phyloP scores from a whole-genome alignment of 2,113 vertebrate genomes.

The Lethenteron camtschaticum region DNA sequence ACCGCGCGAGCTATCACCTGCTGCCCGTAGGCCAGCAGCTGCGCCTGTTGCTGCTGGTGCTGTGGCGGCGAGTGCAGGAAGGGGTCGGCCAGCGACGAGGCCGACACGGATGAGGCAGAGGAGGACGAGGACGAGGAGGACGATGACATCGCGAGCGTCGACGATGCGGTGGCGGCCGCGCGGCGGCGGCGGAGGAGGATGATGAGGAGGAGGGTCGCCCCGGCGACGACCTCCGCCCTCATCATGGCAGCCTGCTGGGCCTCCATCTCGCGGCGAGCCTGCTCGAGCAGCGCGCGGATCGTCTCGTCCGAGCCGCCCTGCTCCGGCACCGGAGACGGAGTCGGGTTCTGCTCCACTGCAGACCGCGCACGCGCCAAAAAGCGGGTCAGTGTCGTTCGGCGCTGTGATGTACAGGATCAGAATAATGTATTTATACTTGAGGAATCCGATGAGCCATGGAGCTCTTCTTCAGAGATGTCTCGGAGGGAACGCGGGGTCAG shows the following conservation, averaged over 20 bases:
- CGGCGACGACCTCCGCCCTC: slow-evolving; percentile 43
- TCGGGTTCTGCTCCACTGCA: slow-evolving; percentile 3
- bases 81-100: slow-evolving; percentile 22
- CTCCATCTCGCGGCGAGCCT: slow-evolving; percentile 83
- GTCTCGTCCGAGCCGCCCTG: slow-evolving; percentile 61
- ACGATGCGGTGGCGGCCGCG: slow-evolving; percentile 40
- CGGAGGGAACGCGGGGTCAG: too few relatives aligned
- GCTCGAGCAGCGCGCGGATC: slow-evolving; percentile 82
- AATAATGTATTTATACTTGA: too few relatives aligned
- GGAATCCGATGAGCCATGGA: too few relatives aligned
- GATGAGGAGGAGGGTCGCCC: slow-evolving; percentile 13
- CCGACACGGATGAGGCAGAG: slow-evolving; percentile 22
- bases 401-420: slow-evolving; percentile 2
- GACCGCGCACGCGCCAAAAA: too few relatives aligned
- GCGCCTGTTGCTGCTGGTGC: slow-evolving; percentile 21
- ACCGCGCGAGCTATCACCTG: slow-evolving; percentile 29
- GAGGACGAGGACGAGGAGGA: slow-evolving; percentile 10
- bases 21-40: slow-evolving; percentile 38
- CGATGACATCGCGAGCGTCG: slow-evolving; percentile 37
- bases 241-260: slow-evolving; percentile 74
- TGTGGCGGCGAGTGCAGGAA: slow-evolving; percentile 25
- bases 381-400: slow-evolving; percentile 14
- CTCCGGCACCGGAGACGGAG: slow-evolving; percentile 3
- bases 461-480: too few relatives aligned
- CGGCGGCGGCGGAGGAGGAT: slow-evolving; percentile 25